Percentiles rank a stretch among this genome's conserved stretches.
These are phyloP conservation scores for Drosophila malerkotliana DNA, from an alignment of 1,140 invertebrate species.

Conservation along the genomic window DNA sequence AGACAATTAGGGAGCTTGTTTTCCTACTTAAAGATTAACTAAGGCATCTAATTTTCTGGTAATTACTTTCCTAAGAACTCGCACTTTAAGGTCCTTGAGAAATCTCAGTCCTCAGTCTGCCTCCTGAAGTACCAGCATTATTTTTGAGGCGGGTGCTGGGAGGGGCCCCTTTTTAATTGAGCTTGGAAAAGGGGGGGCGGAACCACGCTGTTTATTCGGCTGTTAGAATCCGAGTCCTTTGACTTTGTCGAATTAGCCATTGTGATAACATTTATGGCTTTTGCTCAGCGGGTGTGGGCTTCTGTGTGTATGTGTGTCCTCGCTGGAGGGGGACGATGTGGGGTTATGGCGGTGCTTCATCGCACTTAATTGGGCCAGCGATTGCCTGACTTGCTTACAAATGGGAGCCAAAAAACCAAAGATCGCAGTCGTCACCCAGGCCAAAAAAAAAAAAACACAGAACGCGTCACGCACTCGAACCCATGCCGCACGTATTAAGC, in stretches of 20 bases:
- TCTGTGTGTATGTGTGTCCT: not conserved
- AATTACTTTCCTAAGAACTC: not conserved
- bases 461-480: conserved; percentile 53
- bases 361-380: conserved; percentile 74
- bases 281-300: not conserved
- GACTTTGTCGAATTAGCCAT: conserved; percentile 76
- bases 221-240: conserved; percentile 75
- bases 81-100: not conserved
- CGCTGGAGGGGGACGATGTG: not conserved
- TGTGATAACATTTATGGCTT: conserved; percentile 71
- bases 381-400: conserved; percentile 80
- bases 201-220: conserved; percentile 52
- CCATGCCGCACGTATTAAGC: conserved; percentile 38
- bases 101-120: not conserved
- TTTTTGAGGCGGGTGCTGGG: too few relatives aligned
- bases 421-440: conserved; percentile 21
- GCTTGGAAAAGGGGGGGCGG: conserved; percentile 3
- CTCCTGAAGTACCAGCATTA: too few relatives aligned
- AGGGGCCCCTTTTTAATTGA: conserved; percentile 38
- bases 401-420: conserved; percentile 45
- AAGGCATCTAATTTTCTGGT: not conserved
- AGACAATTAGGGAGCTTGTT: not conserved
- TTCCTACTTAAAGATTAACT: not conserved
- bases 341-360: conserved; percentile 47
- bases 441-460: conserved; percentile 17